Evolutionary conservation across 2,113 vertebrate species (phyloP), one percentile per base, ranked within the genome.

Genomic region (Parus major): DNA sequence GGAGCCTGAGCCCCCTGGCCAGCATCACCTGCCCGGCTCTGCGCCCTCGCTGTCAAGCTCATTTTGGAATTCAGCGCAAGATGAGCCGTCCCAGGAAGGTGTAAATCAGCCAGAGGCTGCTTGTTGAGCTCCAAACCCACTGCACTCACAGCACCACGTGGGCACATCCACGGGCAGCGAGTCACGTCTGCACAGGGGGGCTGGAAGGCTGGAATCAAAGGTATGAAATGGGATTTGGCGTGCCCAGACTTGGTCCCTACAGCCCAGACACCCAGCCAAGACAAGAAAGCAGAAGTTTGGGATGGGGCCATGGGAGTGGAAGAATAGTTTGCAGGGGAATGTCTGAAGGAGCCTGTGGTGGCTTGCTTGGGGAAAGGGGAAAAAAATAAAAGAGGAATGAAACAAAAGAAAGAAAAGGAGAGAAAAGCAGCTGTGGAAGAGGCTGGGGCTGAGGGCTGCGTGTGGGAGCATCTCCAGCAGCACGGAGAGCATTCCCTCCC

Each of bases 171-270:
- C 3, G 2, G 64, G 39, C 79, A 41, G 22, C 14, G 65, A 95
- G 79, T 53, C 91, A 91, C 3, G 3, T 55, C 70, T 27, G 73
- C 46, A 24, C 29, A 0, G 42, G 79, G 79, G 7, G 56, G 79
- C 1, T 28, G 56, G 14, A 25, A 55, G 83, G 73, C 56, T 42
- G 87, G 82, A 91, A 91, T 61, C 36, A 82, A 46, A 96, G 90
- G 78, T 10, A 92, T 50, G 64, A 72, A 50, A 55, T 6, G 16
- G 60, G 82, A 70, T 75, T 2, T 33, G 78, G 71, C 93, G 0
- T 88, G 96, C 86, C 91, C 90, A 55, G 94, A 31, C 95, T 59
- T 31, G 42, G 95, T 28, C 72, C 79, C 46, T 10, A 16, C 68
- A 27, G 49, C 29, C 60, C 71, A 65, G 76, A 44, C 39, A 35